Evolutionary conservation across 1,140 invertebrate species (phyloP).

Genomic region (Euglossa dilemma): DNA sequence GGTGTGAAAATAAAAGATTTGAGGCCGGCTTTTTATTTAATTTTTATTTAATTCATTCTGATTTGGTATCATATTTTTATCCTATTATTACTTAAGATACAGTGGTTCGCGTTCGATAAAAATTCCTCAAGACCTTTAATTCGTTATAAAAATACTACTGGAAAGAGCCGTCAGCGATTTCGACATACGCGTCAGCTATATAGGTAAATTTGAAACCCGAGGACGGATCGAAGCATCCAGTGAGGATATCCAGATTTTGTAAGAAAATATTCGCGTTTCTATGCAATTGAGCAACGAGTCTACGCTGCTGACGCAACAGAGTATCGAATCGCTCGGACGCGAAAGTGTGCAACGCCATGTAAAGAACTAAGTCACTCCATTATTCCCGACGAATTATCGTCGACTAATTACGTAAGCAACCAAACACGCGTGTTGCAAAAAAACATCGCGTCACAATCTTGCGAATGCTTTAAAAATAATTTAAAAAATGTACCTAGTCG

Average conservation of each 20-base stretch:
- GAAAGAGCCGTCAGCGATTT: background rate
- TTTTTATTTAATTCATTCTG: too few species aligned
- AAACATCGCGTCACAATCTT: background rate
- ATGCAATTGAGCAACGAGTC: constrained; percentile 2
- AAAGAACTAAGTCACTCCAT: background rate
- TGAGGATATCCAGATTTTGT: too few species aligned
- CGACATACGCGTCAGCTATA: background rate
- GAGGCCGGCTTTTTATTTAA: too few species aligned
- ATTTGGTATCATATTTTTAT: too few species aligned
- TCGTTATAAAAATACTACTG: too few species aligned
- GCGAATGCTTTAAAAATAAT: too few species aligned
- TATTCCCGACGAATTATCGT: background rate
- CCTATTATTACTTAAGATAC: too few species aligned
- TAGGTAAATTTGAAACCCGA: background rate
- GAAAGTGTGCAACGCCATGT: background rate
- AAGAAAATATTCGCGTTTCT: background rate
- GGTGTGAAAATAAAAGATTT: too few species aligned
- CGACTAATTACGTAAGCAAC: background rate
- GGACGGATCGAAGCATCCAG: background rate
- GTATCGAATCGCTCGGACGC: background rate
- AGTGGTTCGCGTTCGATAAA: too few species aligned
- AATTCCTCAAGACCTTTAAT: too few species aligned
- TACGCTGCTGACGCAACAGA: background rate
- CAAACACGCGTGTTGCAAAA: background rate
- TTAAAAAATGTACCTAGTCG: background rate